Percentiles rank a stretch among this genome's conserved stretches.
Evolutionary conservation across 1,140 invertebrate species (phyloP).

Genomic region (Chrysomallon squamiferum): DNA sequence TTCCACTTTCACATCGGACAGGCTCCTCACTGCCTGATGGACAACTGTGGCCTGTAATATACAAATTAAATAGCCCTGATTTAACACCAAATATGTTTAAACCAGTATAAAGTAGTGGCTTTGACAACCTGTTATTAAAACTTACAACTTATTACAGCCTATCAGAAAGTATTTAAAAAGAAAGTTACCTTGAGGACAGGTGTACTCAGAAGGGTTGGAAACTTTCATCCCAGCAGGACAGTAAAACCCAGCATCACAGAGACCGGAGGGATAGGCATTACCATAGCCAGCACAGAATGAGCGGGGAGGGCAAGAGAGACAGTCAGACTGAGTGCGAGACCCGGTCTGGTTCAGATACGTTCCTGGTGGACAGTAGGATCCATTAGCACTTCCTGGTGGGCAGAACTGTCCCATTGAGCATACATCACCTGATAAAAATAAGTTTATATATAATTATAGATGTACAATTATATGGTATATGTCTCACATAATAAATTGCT

Average conservation of each 20-base stretch:
- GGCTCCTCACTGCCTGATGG: slow-evolving; percentile 42
- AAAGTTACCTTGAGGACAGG: slow-evolving; percentile 53
- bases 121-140: too few species aligned
- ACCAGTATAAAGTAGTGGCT: too few species aligned
- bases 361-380: slow-evolving; percentile 50
- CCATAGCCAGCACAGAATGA: slow-evolving; percentile 53
- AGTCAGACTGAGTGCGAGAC: slow-evolving; percentile 31
- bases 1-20: slow-evolving; percentile 46
- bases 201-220: slow-evolving; percentile 43
- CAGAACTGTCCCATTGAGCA: slow-evolving; percentile 54
- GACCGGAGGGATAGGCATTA: slow-evolving; percentile 36
- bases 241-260: slow-evolving; percentile 51
- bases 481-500: background rate
- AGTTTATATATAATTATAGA: too few species aligned
- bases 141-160: too few species aligned
- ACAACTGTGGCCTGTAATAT: slow-evolving; percentile 49
- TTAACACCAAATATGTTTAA: background rate
- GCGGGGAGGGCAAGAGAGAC: slow-evolving; percentile 44
- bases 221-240: slow-evolving; percentile 51
- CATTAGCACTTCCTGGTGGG: slow-evolving; percentile 43
- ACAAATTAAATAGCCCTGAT: background rate
- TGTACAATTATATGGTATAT: background rate
- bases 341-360: slow-evolving; percentile 49
- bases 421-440: slow-evolving; percentile 39
- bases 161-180: too few species aligned